Base-by-base conservation (phyloP, 2,888 invertebrate genomes). In the Habroteleia sp. region DNA sequence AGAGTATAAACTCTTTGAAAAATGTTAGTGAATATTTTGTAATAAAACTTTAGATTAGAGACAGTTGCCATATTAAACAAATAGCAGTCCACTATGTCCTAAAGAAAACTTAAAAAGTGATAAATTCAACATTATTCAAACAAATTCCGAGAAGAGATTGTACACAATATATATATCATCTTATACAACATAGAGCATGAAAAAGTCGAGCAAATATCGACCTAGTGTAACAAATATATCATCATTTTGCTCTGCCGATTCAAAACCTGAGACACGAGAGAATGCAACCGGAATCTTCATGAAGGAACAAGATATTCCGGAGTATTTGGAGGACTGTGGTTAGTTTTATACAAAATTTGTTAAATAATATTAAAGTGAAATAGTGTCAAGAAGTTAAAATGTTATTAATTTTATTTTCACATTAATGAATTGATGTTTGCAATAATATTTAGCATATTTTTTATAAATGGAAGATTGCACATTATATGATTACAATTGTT, bases 251-350 rank as follows among this genome's bases (percentile, higher is more conserved):
- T 66, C 68, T 27, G 8, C 60, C 1, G 74, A 77, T 48, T 58
- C 58, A 6, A 77, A 77, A 20, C 35, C 72, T 39, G 65, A 68
- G 27, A 13, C 66, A 23, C 56, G 39, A n/a, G 68, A 73, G 17
- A 74, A 65, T 75, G 68, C 52, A 44, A 46, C 44, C 8, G 39
- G 65, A 54, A 82, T 83, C 80, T 84, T 83, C 80, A 87, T 86
- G 86, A 88, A 88, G 85, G 88, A 88, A 77, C 88, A 88, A 66
- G 88, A 88, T 69, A 87, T 88, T 48, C 87, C 88, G 7, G 88
- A 88, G 66, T 88, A 86, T 65, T 74, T 88, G 69, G 87, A 88
- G 79, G 87, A 87, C 75, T 88, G 88, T 77, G 88, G 88, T 69
- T 68, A 85, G 68, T 46, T 44, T 29, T n/a, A 2, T 16, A 2